Base-by-base conservation (phyloP, 2,888 invertebrate genomes). In the Eledona agricola region DNA sequence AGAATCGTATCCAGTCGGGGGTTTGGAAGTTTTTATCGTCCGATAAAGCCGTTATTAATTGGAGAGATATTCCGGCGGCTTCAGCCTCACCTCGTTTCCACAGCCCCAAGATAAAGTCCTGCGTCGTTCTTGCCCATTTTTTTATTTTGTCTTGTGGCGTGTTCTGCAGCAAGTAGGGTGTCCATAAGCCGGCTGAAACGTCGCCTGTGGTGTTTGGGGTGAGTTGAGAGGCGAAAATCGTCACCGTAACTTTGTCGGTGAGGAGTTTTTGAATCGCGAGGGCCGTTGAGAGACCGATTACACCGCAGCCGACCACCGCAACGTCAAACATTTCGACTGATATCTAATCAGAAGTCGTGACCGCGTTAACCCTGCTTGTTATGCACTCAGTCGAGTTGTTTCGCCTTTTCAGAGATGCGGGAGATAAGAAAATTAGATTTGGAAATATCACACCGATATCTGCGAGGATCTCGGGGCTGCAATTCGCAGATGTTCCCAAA, bases 181-280 rank as follows among this genome's bases (percentile, higher is more conserved):
- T 79, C 88, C 90, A 90, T 3, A 90, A 72, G 0, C 90, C 91
- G 0, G 89, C 91, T 1, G 89, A 86, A 0, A 87, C 85, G 70
- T 90, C 90, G 0, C 88, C 87, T 0, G 90, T 90, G 0, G 90
- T 90, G 47, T 86, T 72, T 0, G 90, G 90, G 7, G 85, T 80
- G 55, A 88, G 83, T 11, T 81, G 76, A n/a, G 84, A 83, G 0
- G 88, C 80, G 49, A 88, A 78, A 20, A 91, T 66, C 3, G 82
- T 85, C 3, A 91, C 84, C 68, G 83, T 62, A 6, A 66, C 66
- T 31, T 66, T 69, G 45, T 74, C 58, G 11, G 79, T 79, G 58
- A 81, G 79, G 59, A 78, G 78, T 63, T 85, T 81, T 66, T 86
- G 83, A 23, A 90, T 81, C 67, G 81, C 81, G 1, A 88, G 72